phyloP scores from a whole-genome alignment of 1,140 invertebrate species.

The Ips typographus region DNA sequence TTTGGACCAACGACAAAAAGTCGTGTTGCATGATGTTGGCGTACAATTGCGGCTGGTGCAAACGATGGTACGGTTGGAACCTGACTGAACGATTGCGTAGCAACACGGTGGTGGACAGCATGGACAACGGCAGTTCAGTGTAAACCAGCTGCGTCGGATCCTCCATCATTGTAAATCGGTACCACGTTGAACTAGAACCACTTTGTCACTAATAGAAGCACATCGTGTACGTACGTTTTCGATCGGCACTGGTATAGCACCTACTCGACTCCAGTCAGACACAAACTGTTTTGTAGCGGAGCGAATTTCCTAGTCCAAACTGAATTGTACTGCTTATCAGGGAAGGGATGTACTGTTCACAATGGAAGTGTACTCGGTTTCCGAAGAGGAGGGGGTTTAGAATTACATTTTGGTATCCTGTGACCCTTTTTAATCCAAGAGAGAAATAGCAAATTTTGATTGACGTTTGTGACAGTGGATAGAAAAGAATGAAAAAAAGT shows the following conservation, averaged over 20 bases:
- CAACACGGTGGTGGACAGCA: conserved; percentile 46
- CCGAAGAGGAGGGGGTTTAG: no score
- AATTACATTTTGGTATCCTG: no score
- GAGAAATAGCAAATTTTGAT: no score
- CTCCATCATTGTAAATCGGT: conserved; percentile 46
- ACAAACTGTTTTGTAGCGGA: conserved; percentile 40
- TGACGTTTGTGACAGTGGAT: no score
- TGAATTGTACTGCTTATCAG: not conserved
- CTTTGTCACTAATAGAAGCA: conserved; percentile 9
- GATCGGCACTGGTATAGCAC: conserved; percentile 49
- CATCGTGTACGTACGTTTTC: conserved; percentile 38
- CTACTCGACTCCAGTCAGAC: conserved; percentile 44
- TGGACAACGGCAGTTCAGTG: conserved; percentile 53
- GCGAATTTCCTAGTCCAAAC: conserved; percentile 37
- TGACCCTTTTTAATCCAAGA: no score
- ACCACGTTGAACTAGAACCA: not conserved
- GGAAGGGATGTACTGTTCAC: no score
- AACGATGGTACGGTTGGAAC: conserved; percentile 58
- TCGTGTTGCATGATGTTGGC: conserved; percentile 51
- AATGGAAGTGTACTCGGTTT: no score
- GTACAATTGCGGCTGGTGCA: conserved; percentile 60
- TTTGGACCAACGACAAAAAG: conserved; percentile 43
- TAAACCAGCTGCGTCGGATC: conserved; percentile 51
- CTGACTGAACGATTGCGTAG: conserved; percentile 50
- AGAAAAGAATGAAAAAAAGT: no score